Base-by-base conservation (phyloP, 2,113 vertebrate genomes). In the Psilopsiagon aymara region DNA sequence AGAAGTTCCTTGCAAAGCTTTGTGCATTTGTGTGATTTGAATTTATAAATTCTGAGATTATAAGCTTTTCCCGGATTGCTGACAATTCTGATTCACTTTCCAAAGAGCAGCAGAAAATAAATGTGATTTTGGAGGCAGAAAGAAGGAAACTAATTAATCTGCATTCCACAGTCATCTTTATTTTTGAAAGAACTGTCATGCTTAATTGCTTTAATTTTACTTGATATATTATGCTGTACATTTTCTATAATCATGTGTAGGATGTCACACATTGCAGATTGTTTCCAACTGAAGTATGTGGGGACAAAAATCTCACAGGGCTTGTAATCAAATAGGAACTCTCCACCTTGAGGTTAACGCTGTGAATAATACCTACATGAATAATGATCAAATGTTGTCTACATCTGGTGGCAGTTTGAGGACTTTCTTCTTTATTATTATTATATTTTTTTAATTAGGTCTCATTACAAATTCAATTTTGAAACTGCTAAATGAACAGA, bases 1-100 rank as follows among this genome's bases (percentile, higher is more conserved):
- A 95, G 73, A 70, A 86, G 79, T 91, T 88, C 87, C 86, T 93
- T 95, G 66, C 86, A 94, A 96, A 97, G 67, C 82, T 95, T 79
- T 92, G 86, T 97, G 95, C 96, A 97, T 97, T 97, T 98, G 97
- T 95, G 81, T 46, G 90, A 95, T 97, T 97, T 98, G 96, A 97
- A 97, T 97, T 96, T 95, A 74, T 87, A 95, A 95, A 88, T 96
- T 83, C 62, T 88, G 79, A 96, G 94, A 95, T 94, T 86, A 92
- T 92, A 94, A 92, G 64, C 66, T 95, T 97, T 96, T 89, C 88
- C 62, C 55, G 92, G 89, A 81, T 94, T 92, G 89, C 87, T 97
- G 95, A 95, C 95, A 93, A 96, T 94, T 96, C 80, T 86, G 83
- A 92, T 82, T 93, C 85, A 43, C 37, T 91, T 91, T 85, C 60